Conservation (phyloP, 1,140 invertebrate species). For the Vanessa tameamea region DNA sequence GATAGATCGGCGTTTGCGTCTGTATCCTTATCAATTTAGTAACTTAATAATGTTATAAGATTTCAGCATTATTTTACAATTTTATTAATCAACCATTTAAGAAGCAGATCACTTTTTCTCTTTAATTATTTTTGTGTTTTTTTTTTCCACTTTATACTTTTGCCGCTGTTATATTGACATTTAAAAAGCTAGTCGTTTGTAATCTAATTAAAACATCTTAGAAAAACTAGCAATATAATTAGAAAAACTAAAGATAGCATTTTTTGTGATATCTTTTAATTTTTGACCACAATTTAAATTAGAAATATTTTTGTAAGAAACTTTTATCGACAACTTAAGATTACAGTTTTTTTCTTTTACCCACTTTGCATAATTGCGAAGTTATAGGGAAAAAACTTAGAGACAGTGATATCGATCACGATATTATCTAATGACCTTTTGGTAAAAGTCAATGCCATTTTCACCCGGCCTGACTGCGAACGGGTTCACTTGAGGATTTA, state of each 20-base stretch:
- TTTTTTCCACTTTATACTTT: not conserved
- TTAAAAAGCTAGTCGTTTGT: not conserved
- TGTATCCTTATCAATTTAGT: constrained; percentile 34
- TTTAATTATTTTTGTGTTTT: not conserved
- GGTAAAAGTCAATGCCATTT: too few relatives aligned
- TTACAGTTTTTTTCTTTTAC: too few relatives aligned
- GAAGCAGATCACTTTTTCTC: too few relatives aligned
- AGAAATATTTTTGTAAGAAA: not conserved
- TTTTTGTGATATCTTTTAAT: not conserved
- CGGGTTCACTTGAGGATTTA: too few relatives aligned
- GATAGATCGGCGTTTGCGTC: constrained; percentile 43
- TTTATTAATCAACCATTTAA: not conserved
- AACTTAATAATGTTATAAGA: constrained; percentile 13
- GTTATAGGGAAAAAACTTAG: not conserved
- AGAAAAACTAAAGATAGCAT: too few relatives aligned
- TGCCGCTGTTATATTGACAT: not conserved
- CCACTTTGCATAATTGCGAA: not conserved
- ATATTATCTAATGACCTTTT: not conserved
- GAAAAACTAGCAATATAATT: too few relatives aligned
- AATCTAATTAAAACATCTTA: not conserved
- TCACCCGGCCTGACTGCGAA: too few relatives aligned
- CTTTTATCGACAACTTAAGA: not conserved
- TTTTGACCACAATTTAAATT: not conserved
- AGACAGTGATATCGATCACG: not conserved
- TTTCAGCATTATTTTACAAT: not conserved